Conservation (phyloP, 1,140 invertebrate genomes). For the Euwallacea fornicatus region DNA sequence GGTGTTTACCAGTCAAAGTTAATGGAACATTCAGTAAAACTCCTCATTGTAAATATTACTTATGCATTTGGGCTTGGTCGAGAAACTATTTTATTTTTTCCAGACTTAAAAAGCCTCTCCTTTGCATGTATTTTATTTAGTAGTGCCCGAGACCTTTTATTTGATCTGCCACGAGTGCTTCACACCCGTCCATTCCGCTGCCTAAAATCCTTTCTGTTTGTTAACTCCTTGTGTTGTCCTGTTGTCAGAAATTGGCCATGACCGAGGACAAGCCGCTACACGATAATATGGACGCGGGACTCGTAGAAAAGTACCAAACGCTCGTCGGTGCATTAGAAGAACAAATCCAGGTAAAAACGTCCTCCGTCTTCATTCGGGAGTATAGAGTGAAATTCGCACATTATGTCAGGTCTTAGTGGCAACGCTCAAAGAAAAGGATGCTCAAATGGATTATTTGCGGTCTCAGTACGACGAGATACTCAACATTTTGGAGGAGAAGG, state of each 20-base stretch:
- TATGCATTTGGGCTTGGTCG: no score
- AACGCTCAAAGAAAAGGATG: conserved; percentile 49
- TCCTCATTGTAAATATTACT: no score
- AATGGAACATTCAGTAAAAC: no score
- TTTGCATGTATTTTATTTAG: no score
- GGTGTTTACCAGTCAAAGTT: no score
- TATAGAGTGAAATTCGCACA: no score
- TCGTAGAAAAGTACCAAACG: conserved; percentile 48
- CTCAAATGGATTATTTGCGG: conserved; percentile 45
- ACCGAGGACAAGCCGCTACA: background rate
- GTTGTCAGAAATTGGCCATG: conserved; percentile 43
- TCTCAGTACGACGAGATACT: conserved; percentile 43
- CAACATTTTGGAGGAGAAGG: conserved; percentile 45
- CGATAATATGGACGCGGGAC: conserved; percentile 31
- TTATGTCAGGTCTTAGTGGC: conserved; percentile 41
- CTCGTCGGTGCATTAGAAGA: conserved; percentile 46
- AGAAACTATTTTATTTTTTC: no score
- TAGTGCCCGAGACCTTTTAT: no score
- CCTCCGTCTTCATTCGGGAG: background rate
- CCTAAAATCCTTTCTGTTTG: conserved; percentile 12
- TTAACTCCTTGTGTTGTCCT: conserved; percentile 34
- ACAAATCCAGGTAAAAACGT: conserved; percentile 47
- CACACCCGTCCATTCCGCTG: background rate
- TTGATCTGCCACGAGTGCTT: background rate
- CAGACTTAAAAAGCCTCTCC: no score